These are phyloP conservation scores for Athene noctua DNA, from an alignment of 2,113 vertebrate species.

Conservation along the genomic window DNA sequence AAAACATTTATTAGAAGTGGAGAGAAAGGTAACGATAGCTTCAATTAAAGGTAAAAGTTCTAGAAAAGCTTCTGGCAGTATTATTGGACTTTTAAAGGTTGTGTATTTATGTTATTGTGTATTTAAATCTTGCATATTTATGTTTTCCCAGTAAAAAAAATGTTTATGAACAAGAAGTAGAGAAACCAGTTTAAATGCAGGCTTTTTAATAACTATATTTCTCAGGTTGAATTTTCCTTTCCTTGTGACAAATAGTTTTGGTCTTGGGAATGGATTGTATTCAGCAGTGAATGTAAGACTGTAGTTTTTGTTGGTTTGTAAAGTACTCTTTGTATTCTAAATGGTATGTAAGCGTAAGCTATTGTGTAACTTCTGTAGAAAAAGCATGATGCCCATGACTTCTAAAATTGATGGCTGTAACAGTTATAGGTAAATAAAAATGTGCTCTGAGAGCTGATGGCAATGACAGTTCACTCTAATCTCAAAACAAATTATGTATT, in stretches of 20 bases:
- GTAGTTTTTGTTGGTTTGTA: neutral
- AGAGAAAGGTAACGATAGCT: neutral
- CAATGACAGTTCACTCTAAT: neutral
- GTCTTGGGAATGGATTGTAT: neutral
- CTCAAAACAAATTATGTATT: neutral
- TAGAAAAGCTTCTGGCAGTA: neutral
- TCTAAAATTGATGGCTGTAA: neutral
- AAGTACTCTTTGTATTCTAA: neutral
- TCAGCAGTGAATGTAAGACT: neutral
- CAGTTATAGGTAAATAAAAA: neutral
- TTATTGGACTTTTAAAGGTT: neutral
- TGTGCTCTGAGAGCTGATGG: neutral
- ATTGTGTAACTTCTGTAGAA: neutral
- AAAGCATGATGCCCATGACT: rapidly evolving
- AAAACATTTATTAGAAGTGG: neutral
- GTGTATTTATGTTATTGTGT: neutral
- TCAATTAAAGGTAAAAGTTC: neutral
- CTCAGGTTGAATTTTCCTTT: neutral
- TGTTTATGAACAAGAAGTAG: neutral
- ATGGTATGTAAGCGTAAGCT: neutral
- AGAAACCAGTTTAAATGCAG: neutral
- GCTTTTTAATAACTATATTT: neutral
- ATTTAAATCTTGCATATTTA: neutral
- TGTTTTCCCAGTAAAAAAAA: neutral
- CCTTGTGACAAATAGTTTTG: neutral